These are phyloP conservation scores for Limosa lapponica DNA, from an alignment of 2,797 vertebrate species.

Conservation along the genomic window DNA sequence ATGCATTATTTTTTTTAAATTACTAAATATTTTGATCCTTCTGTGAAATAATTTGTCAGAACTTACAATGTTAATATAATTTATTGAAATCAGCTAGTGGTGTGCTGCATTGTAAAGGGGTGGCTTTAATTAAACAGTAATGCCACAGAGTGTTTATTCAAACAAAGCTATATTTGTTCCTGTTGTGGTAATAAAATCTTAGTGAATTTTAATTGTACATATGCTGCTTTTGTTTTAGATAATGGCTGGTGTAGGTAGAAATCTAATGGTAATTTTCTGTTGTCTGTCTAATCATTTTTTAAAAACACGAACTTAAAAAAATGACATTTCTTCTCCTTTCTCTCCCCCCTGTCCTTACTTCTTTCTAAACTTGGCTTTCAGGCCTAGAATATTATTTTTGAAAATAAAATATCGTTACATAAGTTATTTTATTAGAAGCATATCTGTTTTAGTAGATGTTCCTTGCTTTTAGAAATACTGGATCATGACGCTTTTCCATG, in stretches of 20 bases:
- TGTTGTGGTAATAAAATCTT: not conserved
- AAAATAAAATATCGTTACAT: not conserved
- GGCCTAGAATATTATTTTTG: not conserved
- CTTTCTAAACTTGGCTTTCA: not conserved
- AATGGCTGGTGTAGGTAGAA: not conserved
- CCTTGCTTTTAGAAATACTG: constrained; percentile 80
- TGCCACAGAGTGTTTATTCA: not conserved
- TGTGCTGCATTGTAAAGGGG: not conserved
- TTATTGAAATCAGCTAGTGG: not conserved
- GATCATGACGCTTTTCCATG: constrained; percentile 81
- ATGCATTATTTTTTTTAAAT: not conserved
- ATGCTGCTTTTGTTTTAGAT: not conserved
- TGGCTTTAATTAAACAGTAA: not conserved
- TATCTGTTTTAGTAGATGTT: constrained; percentile 55
- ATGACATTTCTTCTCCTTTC: not conserved
- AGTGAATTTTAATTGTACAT: not conserved
- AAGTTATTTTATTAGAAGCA: constrained; percentile 36
- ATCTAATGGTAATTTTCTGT: not conserved
- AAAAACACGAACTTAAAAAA: not conserved
- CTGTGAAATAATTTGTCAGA: not conserved
- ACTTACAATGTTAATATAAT: not conserved
- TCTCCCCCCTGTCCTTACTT: not conserved
- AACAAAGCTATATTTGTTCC: not conserved
- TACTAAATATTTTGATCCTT: not conserved
- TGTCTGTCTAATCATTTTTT: not conserved